phyloP scores from a whole-genome alignment of 2,888 invertebrate species.

The Drosophila sordidapex region DNA sequence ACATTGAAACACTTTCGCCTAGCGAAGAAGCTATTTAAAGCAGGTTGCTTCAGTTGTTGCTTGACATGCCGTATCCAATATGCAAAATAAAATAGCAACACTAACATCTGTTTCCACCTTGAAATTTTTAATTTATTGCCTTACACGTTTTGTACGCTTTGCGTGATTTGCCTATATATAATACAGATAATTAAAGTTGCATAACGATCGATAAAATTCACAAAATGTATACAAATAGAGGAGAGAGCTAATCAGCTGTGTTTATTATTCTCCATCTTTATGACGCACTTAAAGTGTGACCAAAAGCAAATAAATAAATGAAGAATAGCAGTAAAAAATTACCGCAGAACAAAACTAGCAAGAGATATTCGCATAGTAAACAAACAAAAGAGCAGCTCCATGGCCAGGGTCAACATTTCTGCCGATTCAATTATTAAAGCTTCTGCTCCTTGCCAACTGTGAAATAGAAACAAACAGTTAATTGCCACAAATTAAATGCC shows the following conservation, averaged over 20 bases:
- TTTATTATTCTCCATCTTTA: conserved; percentile 3
- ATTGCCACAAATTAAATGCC: conserved; percentile 53
- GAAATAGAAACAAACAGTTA: conserved; percentile 47
- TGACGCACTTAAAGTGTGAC: conserved; percentile 24
- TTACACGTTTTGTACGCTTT: neutral
- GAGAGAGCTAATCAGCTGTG: neutral
- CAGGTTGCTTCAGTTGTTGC: neutral
- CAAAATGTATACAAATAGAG: neutral
- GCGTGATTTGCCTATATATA: neutral
- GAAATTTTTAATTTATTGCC: neutral
- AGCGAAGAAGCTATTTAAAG: neutral
- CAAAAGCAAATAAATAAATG: conserved; percentile 15
- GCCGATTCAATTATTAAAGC: conserved; percentile 21
- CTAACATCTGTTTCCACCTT: neutral
- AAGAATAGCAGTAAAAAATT: neutral
- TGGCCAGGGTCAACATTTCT: conserved; percentile 35
- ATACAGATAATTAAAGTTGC: neutral
- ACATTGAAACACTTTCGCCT: neutral
- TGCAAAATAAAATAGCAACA: neutral
- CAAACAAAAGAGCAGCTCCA: conserved; percentile 32
- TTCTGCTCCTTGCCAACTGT: conserved; percentile 20
- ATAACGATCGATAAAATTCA: neutral
- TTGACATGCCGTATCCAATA: neutral
- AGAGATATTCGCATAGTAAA: conserved; percentile 26
- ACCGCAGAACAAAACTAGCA: conserved; percentile 9